Base-by-base conservation (phyloP, 2,888 invertebrate genomes). In the Odiellus spinosus region DNA sequence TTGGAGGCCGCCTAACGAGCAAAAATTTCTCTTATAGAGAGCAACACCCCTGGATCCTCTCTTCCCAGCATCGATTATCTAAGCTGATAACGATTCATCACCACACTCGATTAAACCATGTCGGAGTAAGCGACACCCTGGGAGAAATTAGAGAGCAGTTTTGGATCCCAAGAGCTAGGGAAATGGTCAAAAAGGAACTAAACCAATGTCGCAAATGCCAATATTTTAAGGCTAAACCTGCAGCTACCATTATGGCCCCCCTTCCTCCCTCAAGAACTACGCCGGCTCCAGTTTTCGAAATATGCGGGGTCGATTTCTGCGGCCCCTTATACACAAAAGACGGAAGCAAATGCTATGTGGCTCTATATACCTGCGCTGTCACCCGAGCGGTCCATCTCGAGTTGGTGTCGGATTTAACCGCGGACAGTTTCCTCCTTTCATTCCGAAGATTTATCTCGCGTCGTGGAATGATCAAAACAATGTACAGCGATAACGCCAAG, bases 401-500 rank as follows among this genome's bases (percentile, higher is more conserved):
- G 26, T 4, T 26, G 26, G 26, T 26, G 8, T 26, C 26, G 26
- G 26, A 26, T 8, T 26, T 26, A 8, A 26, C 26, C 26, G 26
- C 26, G 26, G 26, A 26, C 4, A 6, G 26, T 26, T 35, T 49
- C 17, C 36, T 46, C 12, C 15, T 44, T n/a, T 15, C 43, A 12
- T 43, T 43, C 17, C 15, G 43, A 8, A 3, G 26, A 10, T 43
- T 43, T 33, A 33, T 43, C 12, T 12, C 43, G 11, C 6, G 43
- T 15, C 33, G 43, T 19, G 43, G 34, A 8, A 18, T 43, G 33
- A 19, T 33, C 19, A 17, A 11, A 12, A 34, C 18, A 2, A 8
- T 43, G 10, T 43, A 43, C 21, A 18, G 18, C 2, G 43, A 43
- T n/a, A 43, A 43, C 33, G 43, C 43, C 4, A 33, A 43, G 19